phyloP scores from a whole-genome alignment of 2,888 invertebrate species.

The Esperia sulphurella region DNA sequence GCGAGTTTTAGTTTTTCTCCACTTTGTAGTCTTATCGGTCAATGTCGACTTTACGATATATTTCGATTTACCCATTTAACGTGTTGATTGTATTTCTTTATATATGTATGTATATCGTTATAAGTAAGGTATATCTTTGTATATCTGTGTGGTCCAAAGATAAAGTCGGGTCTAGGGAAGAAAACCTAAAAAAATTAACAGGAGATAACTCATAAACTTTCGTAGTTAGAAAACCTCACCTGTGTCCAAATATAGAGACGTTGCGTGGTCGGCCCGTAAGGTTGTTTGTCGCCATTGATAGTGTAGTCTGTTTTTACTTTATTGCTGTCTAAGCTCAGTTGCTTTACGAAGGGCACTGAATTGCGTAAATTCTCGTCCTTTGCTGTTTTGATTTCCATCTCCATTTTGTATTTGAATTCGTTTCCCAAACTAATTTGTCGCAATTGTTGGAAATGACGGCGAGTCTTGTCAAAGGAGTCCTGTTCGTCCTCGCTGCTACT shows the following conservation, averaged over 20 bases:
- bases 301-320: conserved; percentile 74
- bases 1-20: conserved; percentile 16
- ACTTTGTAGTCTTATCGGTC: conserved; percentile 19
- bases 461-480: conserved; percentile 76
- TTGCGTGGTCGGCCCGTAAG: conserved; percentile 78
- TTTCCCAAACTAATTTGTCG: conserved; percentile 82
- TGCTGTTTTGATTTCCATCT: conserved; percentile 82
- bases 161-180: neutral
- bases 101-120: no score
- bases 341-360: conserved; percentile 80
- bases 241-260: conserved; percentile 68
- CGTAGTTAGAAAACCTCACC: conserved; percentile 53
- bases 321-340: conserved; percentile 78
- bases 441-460: conserved; percentile 81
- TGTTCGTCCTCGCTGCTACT: conserved; percentile 75
- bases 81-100: no score
- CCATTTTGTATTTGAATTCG: conserved; percentile 80
- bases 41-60: neutral
- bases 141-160: no score
- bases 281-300: conserved; percentile 60
- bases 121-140: no score
- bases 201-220: no score
- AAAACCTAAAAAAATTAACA: no score
- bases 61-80: neutral
- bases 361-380: conserved; percentile 81